Evolutionary conservation across 2,113 vertebrate species (phyloP).

Genomic region (Fukomys damarensis): DNA sequence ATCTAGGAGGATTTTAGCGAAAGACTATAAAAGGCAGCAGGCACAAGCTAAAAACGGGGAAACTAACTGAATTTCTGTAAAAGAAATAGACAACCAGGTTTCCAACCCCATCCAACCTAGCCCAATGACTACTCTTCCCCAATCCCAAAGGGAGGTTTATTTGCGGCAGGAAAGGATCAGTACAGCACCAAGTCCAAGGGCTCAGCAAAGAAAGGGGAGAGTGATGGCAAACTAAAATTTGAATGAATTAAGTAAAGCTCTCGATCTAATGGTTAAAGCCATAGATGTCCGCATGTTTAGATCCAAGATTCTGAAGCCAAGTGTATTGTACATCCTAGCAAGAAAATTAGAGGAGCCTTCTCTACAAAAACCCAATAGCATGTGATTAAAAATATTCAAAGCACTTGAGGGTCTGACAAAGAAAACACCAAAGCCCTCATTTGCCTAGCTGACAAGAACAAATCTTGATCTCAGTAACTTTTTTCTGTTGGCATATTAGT

Average conservation of each 20-base stretch:
- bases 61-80: slow-evolving; percentile 7
- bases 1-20: too few relatives aligned
- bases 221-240: slow-evolving; percentile 32
- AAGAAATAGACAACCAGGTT: background rate
- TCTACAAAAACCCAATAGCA: slow-evolving; percentile 22
- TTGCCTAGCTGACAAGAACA: slow-evolving; percentile 5
- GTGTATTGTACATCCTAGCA: background rate
- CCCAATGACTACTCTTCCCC: background rate
- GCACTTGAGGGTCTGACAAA: background rate
- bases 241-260: background rate
- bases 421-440: background rate
- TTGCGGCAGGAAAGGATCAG: background rate
- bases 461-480: background rate
- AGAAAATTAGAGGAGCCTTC: background rate
- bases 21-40: background rate
- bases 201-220: background rate
- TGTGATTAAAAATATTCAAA: background rate
- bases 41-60: background rate
- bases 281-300: background rate
- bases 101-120: background rate
- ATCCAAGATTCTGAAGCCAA: background rate
- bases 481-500: slow-evolving; percentile 24
- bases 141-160: background rate
- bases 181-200: background rate
- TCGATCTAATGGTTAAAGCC: slow-evolving; percentile 26